Conservation (phyloP, 92 coral and sea anemone species). For the Umimayanthus kanabou region DNA sequence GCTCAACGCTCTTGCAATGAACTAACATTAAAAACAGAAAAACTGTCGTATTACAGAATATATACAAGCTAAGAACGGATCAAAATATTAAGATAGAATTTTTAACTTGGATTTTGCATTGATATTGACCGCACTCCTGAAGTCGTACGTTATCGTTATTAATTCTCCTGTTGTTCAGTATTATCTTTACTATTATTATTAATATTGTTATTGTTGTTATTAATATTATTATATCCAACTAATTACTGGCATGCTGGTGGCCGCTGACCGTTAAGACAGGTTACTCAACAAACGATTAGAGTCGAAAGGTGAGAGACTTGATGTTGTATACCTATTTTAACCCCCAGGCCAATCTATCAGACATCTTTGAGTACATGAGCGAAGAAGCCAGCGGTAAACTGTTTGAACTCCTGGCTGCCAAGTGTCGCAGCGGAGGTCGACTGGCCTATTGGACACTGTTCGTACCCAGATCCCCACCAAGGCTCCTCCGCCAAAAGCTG, state of each 20-base stretch:
- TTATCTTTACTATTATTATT: too few species aligned
- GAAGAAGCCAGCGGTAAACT: conserved; percentile 29
- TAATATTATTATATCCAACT: not conserved
- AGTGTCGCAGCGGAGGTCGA: conserved; percentile 20
- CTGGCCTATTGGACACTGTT: conserved; percentile 31
- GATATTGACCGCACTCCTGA: too few species aligned
- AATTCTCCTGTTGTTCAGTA: not conserved
- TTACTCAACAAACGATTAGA: not conserved
- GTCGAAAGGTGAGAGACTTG: not conserved
- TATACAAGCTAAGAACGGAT: too few species aligned
- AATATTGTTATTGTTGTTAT: too few species aligned
- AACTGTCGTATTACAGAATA: too few species aligned
- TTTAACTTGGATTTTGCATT: too few species aligned
- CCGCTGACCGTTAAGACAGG: too few species aligned
- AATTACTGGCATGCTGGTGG: not conserved
- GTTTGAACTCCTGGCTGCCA: conserved; percentile 24
- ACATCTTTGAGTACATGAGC: conserved; percentile 42
- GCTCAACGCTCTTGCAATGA: too few species aligned
- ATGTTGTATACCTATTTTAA: not conserved
- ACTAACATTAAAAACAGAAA: too few species aligned
- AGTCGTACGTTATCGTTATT: too few species aligned
- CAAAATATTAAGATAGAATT: too few species aligned
- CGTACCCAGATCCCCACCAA: conserved; percentile 24
- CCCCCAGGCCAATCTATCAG: conserved; percentile 36
- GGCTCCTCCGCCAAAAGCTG: not conserved